Evolutionary conservation across 2,113 vertebrate species (phyloP).

Genomic region (Naja naja): DNA sequence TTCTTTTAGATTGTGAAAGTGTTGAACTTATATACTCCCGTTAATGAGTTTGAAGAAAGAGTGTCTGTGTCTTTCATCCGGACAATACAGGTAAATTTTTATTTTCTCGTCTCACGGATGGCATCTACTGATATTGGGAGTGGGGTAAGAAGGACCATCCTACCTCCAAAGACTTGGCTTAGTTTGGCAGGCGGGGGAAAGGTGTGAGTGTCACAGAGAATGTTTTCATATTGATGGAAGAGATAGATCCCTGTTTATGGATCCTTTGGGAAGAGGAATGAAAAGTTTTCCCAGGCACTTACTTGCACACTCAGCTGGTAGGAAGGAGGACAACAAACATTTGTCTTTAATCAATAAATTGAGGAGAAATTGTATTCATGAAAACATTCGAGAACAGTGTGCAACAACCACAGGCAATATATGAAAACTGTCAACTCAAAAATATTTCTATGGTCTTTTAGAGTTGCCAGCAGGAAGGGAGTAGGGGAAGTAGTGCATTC

Average conservation of each 20-base stretch:
- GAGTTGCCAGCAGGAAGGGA: too few relatives aligned
- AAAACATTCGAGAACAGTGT: neutral
- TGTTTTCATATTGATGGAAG: neutral
- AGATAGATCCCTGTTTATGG: too few relatives aligned
- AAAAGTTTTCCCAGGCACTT: neutral
- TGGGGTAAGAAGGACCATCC: neutral
- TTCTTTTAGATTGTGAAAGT: slow-evolving; percentile 92
- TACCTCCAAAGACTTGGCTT: neutral
- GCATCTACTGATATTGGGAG: neutral
- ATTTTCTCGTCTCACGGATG: neutral
- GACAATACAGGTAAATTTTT: slow-evolving; percentile 88
- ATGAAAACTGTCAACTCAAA: neutral
- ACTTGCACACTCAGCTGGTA: neutral
- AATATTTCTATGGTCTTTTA: too few relatives aligned
- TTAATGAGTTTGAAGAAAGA: slow-evolving; percentile 98
- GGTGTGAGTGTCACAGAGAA: neutral
- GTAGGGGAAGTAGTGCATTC: too few relatives aligned
- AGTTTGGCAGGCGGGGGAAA: too few relatives aligned
- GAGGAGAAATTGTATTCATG: neutral
- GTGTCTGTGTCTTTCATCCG: slow-evolving; percentile 94
- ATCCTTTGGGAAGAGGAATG: neutral
- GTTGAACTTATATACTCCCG: slow-evolving; percentile 95
- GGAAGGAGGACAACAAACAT: neutral
- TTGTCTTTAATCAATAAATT: neutral
- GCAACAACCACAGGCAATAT: neutral